Conservation (phyloP, 2,888 invertebrate genomes). For the Pogonocherus hispidulus region DNA sequence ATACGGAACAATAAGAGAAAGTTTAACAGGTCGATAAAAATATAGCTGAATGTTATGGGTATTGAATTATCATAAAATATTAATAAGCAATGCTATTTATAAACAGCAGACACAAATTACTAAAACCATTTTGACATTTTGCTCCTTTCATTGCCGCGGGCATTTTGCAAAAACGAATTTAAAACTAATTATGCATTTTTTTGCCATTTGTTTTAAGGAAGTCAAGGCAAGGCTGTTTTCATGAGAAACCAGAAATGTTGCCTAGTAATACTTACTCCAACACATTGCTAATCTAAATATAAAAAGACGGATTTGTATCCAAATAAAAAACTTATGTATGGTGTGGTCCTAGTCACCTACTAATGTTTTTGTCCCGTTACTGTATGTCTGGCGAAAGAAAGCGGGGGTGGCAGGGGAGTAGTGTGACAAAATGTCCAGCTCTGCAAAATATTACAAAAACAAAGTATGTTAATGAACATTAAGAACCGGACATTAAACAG, state of each 20-base stretch:
- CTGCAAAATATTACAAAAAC: too few species aligned
- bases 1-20: neutral
- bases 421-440: too few species aligned
- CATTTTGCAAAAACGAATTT: conserved; percentile 1
- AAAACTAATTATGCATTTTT: conserved; percentile 6
- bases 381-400: too few species aligned
- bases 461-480: too few species aligned
- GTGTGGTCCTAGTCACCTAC: too few species aligned
- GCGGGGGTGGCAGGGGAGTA: too few species aligned
- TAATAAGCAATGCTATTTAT: neutral
- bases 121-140: conserved; percentile 3
- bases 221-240: conserved; percentile 9
- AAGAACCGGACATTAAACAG: too few species aligned
- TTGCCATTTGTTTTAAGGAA: conserved; percentile 14
- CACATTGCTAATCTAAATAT: conserved; percentile 4
- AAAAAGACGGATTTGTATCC: neutral
- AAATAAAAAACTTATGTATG: neutral
- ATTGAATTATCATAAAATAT: neutral
- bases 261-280: neutral
- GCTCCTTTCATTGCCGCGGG: conserved; percentile 1
- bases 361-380: neutral
- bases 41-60: neutral
- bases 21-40: neutral
- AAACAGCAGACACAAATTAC: neutral
- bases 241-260: conserved; percentile 6